Base-by-base conservation (phyloP, 2,888 invertebrate species). In the Dione juno region DNA sequence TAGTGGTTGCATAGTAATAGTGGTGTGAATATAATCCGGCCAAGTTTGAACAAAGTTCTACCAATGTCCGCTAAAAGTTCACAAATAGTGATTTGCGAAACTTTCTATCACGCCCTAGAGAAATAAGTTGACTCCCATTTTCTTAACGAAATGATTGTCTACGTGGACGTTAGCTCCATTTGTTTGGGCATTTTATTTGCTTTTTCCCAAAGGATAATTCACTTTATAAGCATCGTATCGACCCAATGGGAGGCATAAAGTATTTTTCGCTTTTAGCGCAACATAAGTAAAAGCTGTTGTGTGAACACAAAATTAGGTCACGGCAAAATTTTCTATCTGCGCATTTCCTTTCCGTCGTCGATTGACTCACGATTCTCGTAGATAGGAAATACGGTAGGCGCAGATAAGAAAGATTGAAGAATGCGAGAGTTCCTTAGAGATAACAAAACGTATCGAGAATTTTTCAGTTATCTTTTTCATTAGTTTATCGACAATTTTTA, bases 111-210 rank as follows among this genome's bases (percentile, higher is more conserved):
- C 73, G 72, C 79, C 77, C 77, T 50, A 64, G 77, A 79, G 80
- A 92, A 92, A 92, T 91, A 91, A 89, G 85, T 90, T 84, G 77
- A 80, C 86, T 84, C 84, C 84, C 87, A 89, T 85, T 90, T 90
- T 89, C 89, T 90, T 92, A 91, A 90, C 90, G 89, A 90, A 92
- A 92, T 91, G 90, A 92, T 92, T 91, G 90, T 89, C 88, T 90
- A 90, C 90, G 89, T 92, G 90, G 84, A 87, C 83, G 85, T 90
- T 90, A 89, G 89, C 82, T 82, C 86, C 88, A 88, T 91, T 90
- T 92, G 90, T 90, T 89, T 88, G 85, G 87, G 87, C 86, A 86
- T 87, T 90, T 89, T 92, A 90, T 92, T 92, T 90, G 87, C 89
- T 83, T 82, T 79, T 81, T 88, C 89, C 88, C 90, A 73, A 86